Conservation (phyloP, 92 coral and sea anemone species). For the Epizoanthus ramosus region DNA sequence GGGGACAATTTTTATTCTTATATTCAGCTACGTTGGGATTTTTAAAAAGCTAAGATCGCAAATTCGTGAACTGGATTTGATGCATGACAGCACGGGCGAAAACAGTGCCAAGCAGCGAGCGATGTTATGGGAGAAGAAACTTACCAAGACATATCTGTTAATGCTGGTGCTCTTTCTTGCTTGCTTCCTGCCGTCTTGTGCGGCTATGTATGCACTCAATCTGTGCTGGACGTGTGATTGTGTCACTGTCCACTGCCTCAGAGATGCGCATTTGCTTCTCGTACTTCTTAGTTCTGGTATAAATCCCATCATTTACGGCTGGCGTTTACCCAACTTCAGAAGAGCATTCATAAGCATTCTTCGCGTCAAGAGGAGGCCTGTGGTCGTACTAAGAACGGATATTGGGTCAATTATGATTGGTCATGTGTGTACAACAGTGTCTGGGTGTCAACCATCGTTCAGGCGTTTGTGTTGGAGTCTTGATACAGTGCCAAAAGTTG, state of each 20-base stretch:
- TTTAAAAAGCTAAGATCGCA: constrained; percentile 45
- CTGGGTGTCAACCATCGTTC: neutral
- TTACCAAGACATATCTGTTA: constrained; percentile 45
- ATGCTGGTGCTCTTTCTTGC: constrained; percentile 38
- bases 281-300: constrained; percentile 54
- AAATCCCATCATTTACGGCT: constrained; percentile 54
- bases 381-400: neutral
- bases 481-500: too few species aligned
- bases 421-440: neutral
- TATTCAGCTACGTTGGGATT: constrained; percentile 52
- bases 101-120: constrained; percentile 49
- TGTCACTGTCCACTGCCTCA: constrained; percentile 48
- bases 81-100: constrained; percentile 47
- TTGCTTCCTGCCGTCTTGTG: constrained; percentile 54
- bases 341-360: constrained; percentile 34
- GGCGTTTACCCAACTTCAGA: constrained; percentile 51
- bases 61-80: constrained; percentile 38
- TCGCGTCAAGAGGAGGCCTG: neutral
- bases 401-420: neutral
- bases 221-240: constrained; percentile 53
- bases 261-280: constrained; percentile 53
- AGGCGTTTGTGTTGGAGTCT: neutral
- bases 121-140: constrained; percentile 47
- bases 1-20: constrained; percentile 48
- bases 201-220: constrained; percentile 47